Percentiles rank a stretch among this genome's conserved stretches.
These are phyloP conservation scores for Nephrotoma flavescens DNA, from an alignment of 2,888 invertebrate genomes.

Conservation along the genomic window DNA sequence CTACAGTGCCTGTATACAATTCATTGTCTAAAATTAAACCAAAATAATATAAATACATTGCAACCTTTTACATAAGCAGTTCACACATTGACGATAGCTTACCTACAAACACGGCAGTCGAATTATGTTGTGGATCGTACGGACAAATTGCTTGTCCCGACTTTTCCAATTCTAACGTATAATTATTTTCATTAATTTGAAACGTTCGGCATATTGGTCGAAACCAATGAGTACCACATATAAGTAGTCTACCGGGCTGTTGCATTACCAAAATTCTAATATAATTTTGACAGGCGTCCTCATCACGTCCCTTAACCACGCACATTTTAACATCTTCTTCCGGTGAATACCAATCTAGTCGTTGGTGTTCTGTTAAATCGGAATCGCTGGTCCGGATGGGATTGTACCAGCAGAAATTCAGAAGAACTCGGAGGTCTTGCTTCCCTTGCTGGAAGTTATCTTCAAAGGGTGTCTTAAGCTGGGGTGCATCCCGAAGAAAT, in stretches of 20 bases:
- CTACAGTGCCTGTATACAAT: constrained; percentile 89
- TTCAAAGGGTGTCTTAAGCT: too few relatives aligned
- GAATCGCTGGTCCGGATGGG: constrained; percentile 22
- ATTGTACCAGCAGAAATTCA: too few relatives aligned
- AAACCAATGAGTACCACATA: constrained; percentile 94
- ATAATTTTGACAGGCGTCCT: constrained; percentile 92
- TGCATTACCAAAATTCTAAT: constrained; percentile 74
- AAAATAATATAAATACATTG: constrained; percentile 8
- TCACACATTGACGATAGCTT: constrained; percentile 25
- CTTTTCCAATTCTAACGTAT: constrained; percentile 64
- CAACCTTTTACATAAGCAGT: background rate
- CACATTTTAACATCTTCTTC: constrained; percentile 86
- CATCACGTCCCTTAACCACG: constrained; percentile 84
- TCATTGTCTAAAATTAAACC: constrained; percentile 61
- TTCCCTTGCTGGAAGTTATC: too few relatives aligned
- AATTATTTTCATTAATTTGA: constrained; percentile 59
- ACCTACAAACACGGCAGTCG: constrained; percentile 89
- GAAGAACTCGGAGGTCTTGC: too few relatives aligned
- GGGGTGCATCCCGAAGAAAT: too few relatives aligned
- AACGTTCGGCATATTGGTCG: constrained; percentile 83
- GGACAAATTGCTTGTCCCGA: constrained; percentile 85
- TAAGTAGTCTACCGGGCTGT: constrained; percentile 58
- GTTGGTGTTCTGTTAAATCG: constrained; percentile 71
- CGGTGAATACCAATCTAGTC: constrained; percentile 77
- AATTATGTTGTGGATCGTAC: constrained; percentile 93